A percentile compares a stretch with the other conserved stretches of the same genome.
Evolutionary conservation across 2,888 invertebrate species (phyloP).

Genomic region (Spisula solida): DNA sequence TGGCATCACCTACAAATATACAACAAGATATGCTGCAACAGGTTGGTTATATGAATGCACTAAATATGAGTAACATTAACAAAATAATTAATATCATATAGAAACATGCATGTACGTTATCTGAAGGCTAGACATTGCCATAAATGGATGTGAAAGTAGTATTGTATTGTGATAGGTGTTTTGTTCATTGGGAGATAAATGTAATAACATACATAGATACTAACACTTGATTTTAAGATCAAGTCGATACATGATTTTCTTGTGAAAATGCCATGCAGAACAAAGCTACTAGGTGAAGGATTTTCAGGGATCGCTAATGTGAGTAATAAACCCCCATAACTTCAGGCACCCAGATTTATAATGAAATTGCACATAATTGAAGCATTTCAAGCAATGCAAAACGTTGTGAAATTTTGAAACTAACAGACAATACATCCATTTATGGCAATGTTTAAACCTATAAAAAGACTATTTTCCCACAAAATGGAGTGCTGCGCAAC

Average conservation of each 20-base stretch:
- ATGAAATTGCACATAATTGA: not conserved
- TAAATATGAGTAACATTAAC: not conserved
- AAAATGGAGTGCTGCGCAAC: not conserved
- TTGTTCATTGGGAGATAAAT: too few relatives aligned
- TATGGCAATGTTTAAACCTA: slow-evolving; percentile 16
- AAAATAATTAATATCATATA: not conserved
- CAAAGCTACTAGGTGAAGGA: too few relatives aligned
- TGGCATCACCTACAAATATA: slow-evolving; percentile 80
- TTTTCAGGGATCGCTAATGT: too few relatives aligned
- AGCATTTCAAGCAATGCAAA: not conserved
- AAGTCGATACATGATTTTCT: too few relatives aligned
- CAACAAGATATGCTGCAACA: not conserved
- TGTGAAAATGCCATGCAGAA: too few relatives aligned
- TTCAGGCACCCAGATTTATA: not conserved
- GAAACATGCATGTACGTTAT: not conserved
- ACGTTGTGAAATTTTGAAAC: too few relatives aligned
- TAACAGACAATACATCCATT: not conserved
- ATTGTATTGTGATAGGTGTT: too few relatives aligned
- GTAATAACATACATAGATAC: too few relatives aligned
- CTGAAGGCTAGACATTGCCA: too few relatives aligned
- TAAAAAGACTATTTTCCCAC: not conserved
- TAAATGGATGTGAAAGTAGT: too few relatives aligned
- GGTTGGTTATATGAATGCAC: not conserved
- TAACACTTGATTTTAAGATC: too few relatives aligned
- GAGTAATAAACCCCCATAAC: not conserved